Evolutionary conservation across 2,113 vertebrate genomes (phyloP).

Genomic region (Platysternon megacephalum): DNA sequence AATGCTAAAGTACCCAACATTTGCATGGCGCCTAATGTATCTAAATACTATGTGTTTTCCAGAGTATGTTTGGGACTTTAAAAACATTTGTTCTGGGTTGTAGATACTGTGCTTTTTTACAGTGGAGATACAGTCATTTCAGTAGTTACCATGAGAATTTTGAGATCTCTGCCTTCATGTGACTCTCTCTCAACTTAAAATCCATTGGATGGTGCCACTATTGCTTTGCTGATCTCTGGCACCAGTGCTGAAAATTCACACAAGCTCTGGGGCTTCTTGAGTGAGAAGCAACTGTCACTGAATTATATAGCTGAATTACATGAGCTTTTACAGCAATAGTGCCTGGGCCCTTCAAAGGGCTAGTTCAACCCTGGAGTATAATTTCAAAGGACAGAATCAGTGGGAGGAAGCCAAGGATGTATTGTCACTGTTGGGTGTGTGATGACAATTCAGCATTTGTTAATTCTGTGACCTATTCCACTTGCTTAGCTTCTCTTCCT

Average conservation of each 20-base stretch:
- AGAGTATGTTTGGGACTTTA: not conserved
- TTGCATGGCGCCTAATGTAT: not conserved
- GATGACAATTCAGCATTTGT: not conserved
- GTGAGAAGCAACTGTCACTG: not conserved
- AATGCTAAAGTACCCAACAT: not conserved
- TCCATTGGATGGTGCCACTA: rapidly evolving
- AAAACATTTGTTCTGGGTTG: not conserved
- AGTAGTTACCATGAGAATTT: rapidly evolving
- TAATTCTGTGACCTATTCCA: not conserved
- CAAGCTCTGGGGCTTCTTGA: not conserved
- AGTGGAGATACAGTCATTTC: not conserved
- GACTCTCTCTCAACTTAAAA: not conserved
- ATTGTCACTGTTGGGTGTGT: not conserved
- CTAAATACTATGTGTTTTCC: rapidly evolving
- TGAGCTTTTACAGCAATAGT: not conserved
- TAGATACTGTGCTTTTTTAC: not conserved
- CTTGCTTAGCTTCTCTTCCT: not conserved
- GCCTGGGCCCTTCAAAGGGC: not conserved
- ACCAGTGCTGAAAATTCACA: not conserved
- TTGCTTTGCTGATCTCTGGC: not conserved
- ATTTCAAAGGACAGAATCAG: not conserved
- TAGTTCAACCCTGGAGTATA: not conserved
- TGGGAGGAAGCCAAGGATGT: not conserved
- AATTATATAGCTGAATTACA: not conserved
- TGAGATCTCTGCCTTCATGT: not conserved